Conservation (phyloP, 2,113 vertebrate genomes). For the Helogale parvula region DNA sequence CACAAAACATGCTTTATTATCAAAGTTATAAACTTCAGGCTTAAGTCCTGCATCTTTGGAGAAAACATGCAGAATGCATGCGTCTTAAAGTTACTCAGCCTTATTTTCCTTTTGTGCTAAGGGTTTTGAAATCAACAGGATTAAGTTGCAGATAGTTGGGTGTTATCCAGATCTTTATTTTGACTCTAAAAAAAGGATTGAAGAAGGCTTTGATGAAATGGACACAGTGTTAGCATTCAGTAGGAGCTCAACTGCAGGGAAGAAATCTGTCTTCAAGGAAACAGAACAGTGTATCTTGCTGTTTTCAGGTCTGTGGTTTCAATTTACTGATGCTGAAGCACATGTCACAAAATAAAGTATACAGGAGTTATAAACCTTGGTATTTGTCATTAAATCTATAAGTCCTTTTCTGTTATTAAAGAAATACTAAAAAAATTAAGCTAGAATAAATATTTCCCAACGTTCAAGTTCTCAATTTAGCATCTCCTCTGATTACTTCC, state of each 20-base stretch:
- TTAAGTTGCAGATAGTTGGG: background rate
- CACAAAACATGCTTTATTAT: constrained; percentile 8
- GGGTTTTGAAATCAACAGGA: constrained; percentile 19
- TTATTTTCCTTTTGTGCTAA: background rate
- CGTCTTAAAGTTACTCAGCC: background rate
- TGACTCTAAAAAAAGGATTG: background rate
- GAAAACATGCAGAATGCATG: background rate
- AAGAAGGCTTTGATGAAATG: background rate
- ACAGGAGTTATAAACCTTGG: background rate
- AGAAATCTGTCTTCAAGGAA: background rate
- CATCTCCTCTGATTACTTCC: background rate
- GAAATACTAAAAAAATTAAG: background rate
- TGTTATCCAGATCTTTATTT: constrained; percentile 40
- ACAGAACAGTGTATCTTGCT: background rate
- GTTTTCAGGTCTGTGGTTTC: background rate
- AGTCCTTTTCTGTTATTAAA: background rate
- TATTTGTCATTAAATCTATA: background rate
- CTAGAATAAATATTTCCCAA: background rate
- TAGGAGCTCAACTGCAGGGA: background rate
- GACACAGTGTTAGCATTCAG: background rate
- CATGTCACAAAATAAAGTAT: background rate
- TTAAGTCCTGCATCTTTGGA: background rate
- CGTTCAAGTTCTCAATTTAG: background rate
- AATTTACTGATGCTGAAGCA: background rate
- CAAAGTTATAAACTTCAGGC: background rate